Base-by-base conservation (phyloP, 2,797 vertebrate genomes). In the Etheostoma perlongum region DNA sequence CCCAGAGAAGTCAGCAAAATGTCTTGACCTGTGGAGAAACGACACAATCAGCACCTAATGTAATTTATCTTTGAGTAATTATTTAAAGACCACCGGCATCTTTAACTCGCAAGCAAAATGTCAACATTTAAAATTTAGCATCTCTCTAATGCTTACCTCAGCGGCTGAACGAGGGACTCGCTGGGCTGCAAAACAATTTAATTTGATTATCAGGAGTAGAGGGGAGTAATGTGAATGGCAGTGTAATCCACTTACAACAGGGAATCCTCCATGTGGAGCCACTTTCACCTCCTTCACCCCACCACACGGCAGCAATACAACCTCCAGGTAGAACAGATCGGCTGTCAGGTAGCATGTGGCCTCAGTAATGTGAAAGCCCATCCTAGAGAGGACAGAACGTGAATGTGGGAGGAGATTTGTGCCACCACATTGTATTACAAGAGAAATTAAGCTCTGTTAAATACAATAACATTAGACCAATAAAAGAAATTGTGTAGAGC, bases 271-370 rank as follows among this genome's bases (percentile, higher is more conserved):
- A 9, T 95, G 93, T 9, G 93, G 93, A 73, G 96, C 95, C 88
- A 97, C 72, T 83, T 96, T 97, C 2, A 97, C 95, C 61, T 95
- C 94, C 48, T 85, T 67, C 80, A 96, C 95, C 11, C 78, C 74
- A 2, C 96, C 96, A 53, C 92, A 89, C 0, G 85, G 90, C 85
- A 95, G 84, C 91, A 97, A 47, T 53, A 95, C 79, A 83, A 96
- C 93, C 92, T 98, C 96, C 86, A 97, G 60, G 80, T 97, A 97
- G 90, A 98, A 97, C 78, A 96, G 78, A 79, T 96, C 95, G 0
- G 96, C 96, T 1, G 96, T 95, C 89, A 97, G 93, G 89, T 96
- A 98, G 91, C 96, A 98, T 1, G 87, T 86, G n/a, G 90, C 89
- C 72, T 96, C 96, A 6, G 90, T 93, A 18, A 94, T 14, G 54